These are phyloP conservation scores for Gouania willdenowi DNA, from an alignment of 2,797 vertebrate genomes.

Conservation along the genomic window DNA sequence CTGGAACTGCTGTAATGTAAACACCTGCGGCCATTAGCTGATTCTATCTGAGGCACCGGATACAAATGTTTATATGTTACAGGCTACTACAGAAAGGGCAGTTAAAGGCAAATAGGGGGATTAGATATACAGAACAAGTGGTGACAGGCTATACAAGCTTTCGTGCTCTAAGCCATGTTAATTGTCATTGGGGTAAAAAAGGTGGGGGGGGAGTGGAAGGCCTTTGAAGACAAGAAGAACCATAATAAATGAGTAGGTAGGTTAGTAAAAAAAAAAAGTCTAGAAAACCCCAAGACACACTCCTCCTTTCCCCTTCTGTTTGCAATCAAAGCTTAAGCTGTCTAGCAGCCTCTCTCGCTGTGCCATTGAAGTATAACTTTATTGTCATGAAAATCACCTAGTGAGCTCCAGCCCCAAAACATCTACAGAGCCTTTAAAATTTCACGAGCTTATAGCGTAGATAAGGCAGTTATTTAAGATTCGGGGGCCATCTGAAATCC, in stretches of 20 bases:
- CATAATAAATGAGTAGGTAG: slow-evolving; percentile 58
- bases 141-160: slow-evolving; percentile 44
- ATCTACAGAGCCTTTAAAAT: slow-evolving; percentile 40
- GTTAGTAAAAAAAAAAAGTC: slow-evolving; percentile 38
- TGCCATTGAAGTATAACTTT: slow-evolving; percentile 66
- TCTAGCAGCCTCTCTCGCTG: slow-evolving; percentile 47
- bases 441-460: slow-evolving; percentile 19
- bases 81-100: slow-evolving; percentile 67
- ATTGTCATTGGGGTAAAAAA: slow-evolving; percentile 41
- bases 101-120: slow-evolving; percentile 65
- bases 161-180: slow-evolving; percentile 43
- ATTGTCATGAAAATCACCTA: slow-evolving; percentile 67
- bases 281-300: slow-evolving; percentile 52
- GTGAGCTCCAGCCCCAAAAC: slow-evolving; percentile 42
- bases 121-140: slow-evolving; percentile 59
- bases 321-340: slow-evolving; percentile 53
- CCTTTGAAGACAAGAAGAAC: slow-evolving; percentile 59
- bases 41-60: slow-evolving; percentile 69
- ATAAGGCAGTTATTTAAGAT: slow-evolving; percentile 19
- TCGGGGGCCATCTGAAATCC: slow-evolving; percentile 40
- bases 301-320: slow-evolving; percentile 47
- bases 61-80: slow-evolving; percentile 73
- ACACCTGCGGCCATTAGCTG: slow-evolving; percentile 75
- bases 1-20: slow-evolving; percentile 69
- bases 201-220: slow-evolving; percentile 38